These are phyloP conservation scores for Neoniphon sammara DNA, from an alignment of 2,797 vertebrate genomes.

Conservation along the genomic window DNA sequence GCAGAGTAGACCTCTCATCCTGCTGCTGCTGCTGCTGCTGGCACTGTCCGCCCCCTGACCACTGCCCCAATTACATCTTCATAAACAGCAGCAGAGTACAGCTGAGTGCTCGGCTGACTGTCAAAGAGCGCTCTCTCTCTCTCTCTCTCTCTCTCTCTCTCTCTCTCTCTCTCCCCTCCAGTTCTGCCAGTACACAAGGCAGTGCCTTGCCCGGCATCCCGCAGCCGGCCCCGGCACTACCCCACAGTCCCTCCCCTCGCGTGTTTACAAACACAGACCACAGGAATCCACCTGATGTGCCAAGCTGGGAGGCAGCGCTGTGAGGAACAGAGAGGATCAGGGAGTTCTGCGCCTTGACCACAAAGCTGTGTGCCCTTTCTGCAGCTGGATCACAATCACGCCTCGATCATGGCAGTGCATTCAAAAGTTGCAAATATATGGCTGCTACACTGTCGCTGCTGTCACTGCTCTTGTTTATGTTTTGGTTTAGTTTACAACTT, in stretches of 20 bases:
- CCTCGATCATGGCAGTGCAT: slow-evolving; percentile 11
- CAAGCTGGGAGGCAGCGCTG: slow-evolving; percentile 38
- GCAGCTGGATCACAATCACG: slow-evolving; percentile 51
- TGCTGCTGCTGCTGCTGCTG: slow-evolving; percentile 41
- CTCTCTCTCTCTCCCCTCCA: slow-evolving; percentile 2
- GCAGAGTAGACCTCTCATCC: slow-evolving; percentile 37
- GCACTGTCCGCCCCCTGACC: slow-evolving; percentile 44
- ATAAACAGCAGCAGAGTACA: slow-evolving; percentile 56
- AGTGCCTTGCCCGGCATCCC: slow-evolving; percentile 35
- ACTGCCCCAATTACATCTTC: slow-evolving; percentile 65
- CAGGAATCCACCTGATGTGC: slow-evolving; percentile 75
- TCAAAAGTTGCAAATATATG: slow-evolving; percentile 23
- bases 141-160: slow-evolving; percentile 24
- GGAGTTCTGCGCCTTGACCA: slow-evolving; percentile 3
- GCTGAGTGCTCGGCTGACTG: slow-evolving; percentile 51
- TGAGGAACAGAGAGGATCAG: slow-evolving; percentile 9
- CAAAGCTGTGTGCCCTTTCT: slow-evolving; percentile 2
- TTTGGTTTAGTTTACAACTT: slow-evolving; percentile 35
- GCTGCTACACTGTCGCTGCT: slow-evolving; percentile 28
- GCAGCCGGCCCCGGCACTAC: slow-evolving; percentile 36
- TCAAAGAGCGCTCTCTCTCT: slow-evolving; percentile 49
- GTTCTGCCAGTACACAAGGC: slow-evolving; percentile 41
- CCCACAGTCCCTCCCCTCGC: slow-evolving; percentile 46
- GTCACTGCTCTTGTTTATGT: slow-evolving; percentile 12
- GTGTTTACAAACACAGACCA: slow-evolving; percentile 75